Evolutionary conservation across 2,888 invertebrate genomes (phyloP), one percentile per base, ranked within the genome.

Genomic region (Onchidella celtica): DNA sequence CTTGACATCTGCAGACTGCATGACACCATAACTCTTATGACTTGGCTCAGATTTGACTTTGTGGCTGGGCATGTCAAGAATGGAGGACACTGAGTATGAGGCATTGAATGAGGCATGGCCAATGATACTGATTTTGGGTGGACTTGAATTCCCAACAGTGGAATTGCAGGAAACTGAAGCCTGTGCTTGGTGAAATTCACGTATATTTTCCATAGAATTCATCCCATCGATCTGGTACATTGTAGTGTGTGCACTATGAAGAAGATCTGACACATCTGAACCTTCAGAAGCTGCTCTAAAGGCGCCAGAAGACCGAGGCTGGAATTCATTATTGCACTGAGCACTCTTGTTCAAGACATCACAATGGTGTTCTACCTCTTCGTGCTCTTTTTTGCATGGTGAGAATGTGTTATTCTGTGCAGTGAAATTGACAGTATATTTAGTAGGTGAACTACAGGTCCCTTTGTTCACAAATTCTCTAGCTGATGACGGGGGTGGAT

Each of bases 161-260:
- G 55, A 32, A n/a, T 57, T 40, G 61, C 74, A 61, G 9, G 76
- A 29, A n/a, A 47, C 66, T 11, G 47, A 27, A 3, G 57, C 27
- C 24, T 24, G 65, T 24, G 74, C 27, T 40, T 80, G 74, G 38
- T 81, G 75, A 40, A 11, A 59, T 9, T 76, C 75, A 61, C 66
- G 14, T 36, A 63, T 59, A 32, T 61, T 57, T 9, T 66, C 73
- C 40, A 61, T n/a, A 24, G 75, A 69, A 29, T 36, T 61, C 6
- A 63, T 1, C 3, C 61, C 61, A 14, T 81, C 81, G 21, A 61
- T 75, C 34, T 73, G 68, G 29, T 73, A 81, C 81, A 81, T 75
- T 59, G 81, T 40, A 9, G 68, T 27, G 24, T 81, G 81, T 38
- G 81, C 81, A 55, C 81, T 81, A 55, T 81, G 81, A 2, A 81